Evolutionary conservation across 2,113 vertebrate genomes (phyloP).

Genomic region (Nothocercus julius): DNA sequence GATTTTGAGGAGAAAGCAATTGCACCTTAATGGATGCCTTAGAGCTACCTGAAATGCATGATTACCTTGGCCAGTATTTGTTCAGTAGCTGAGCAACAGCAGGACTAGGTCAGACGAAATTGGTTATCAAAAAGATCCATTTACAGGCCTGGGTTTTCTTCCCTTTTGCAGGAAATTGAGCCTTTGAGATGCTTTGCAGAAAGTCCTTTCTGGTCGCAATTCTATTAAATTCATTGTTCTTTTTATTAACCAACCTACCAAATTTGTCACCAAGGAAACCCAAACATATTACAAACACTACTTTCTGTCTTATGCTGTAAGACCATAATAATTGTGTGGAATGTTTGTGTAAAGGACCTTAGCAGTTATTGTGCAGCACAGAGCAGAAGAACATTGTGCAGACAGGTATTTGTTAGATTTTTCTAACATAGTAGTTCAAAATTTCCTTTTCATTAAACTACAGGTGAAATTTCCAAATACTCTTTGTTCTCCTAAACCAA

Average conservation of each 20-base stretch:
- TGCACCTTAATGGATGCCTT: not conserved
- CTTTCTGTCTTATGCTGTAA: not conserved
- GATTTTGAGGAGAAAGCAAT: not conserved
- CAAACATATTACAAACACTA: not conserved
- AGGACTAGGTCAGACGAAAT: constrained; percentile 9
- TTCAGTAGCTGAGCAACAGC: constrained; percentile 2
- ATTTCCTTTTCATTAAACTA: not conserved
- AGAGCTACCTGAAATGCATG: not conserved
- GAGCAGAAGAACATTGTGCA: not conserved
- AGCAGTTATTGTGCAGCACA: not conserved
- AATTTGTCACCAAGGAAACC: constrained; percentile 60
- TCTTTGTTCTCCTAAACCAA: not conserved
- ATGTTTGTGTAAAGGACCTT: not conserved
- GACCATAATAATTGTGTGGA: not conserved
- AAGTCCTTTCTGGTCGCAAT: not conserved
- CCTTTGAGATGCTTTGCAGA: constrained; percentile 4
- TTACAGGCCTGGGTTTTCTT: not conserved
- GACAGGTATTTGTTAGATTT: not conserved
- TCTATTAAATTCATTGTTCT: constrained; percentile 17
- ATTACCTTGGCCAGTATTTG: not conserved
- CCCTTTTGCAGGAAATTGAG: constrained; percentile 3
- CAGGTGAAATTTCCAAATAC: not conserved
- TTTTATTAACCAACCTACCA: constrained; percentile 11
- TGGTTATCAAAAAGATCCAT: constrained; percentile 18
- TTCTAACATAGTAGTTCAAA: not conserved